Percentiles rank a stretch among this genome's conserved stretches.
These are phyloP conservation scores for Aethes cnicana DNA, from an alignment of 2,888 invertebrate genomes.

Conservation along the genomic window DNA sequence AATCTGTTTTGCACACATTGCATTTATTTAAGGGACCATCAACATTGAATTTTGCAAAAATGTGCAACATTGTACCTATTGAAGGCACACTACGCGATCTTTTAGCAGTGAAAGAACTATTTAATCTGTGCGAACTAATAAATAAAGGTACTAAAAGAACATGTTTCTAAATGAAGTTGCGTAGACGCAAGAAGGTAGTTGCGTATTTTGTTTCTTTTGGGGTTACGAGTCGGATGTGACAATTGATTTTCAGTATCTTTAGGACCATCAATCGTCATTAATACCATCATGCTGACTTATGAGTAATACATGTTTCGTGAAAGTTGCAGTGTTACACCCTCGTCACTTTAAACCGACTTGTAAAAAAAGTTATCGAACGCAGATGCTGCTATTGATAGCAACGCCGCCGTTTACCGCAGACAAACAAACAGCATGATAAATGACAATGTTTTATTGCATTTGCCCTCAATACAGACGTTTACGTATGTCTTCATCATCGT, in stretches of 20 bases:
- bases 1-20: conserved; percentile 3
- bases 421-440: conserved; percentile 78
- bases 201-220: neutral
- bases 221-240: conserved; percentile 21
- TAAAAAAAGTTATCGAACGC: conserved; percentile 48
- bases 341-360: conserved; percentile 48
- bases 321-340: no score
- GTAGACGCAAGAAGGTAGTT: neutral
- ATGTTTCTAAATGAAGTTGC: neutral
- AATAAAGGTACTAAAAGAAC: neutral
- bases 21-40: no score
- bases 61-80: no score
- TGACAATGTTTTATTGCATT: conserved; percentile 76
- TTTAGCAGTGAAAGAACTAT: no score
- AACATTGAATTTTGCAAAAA: neutral
- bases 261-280: no score
- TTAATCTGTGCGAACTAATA: no score
- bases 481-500: conserved; percentile 61
- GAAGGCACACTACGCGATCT: no score
- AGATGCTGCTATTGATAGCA: conserved; percentile 72
- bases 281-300: no score
- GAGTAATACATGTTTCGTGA: no score
- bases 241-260: no score
- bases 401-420: conserved; percentile 76
- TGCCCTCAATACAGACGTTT: conserved; percentile 70